phyloP scores from a whole-genome alignment of 2,113 vertebrate genomes.

The Gallinago media region DNA sequence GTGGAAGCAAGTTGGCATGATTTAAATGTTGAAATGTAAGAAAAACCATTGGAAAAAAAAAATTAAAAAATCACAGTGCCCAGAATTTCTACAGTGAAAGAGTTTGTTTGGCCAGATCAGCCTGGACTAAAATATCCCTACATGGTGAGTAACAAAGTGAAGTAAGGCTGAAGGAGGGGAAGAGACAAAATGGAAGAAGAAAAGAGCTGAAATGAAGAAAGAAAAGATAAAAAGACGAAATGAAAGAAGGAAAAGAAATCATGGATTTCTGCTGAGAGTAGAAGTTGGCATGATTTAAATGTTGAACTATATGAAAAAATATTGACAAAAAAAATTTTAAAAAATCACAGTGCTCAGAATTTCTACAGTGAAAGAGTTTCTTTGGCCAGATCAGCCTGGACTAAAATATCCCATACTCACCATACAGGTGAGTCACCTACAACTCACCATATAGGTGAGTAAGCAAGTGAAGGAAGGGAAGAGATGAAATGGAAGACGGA shows the following conservation, averaged over 20 bases:
- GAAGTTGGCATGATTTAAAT: not conserved
- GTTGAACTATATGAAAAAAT: constrained; percentile 2
- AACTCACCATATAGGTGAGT: not conserved
- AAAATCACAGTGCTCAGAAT: not conserved
- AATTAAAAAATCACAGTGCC: too few species aligned
- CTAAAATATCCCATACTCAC: not conserved
- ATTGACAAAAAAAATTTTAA: not conserved
- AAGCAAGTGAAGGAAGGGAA: not conserved
- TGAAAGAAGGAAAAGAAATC: not conserved
- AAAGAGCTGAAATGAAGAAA: too few species aligned
- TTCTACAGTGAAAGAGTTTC: not conserved
- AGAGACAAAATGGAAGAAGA: not conserved
- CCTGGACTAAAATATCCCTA: not conserved
- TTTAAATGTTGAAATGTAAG: constrained; percentile 13
- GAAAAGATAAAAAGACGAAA: too few species aligned
- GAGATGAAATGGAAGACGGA: not conserved
- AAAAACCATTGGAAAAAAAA: not conserved
- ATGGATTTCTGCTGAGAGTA: not conserved
- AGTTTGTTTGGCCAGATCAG: not conserved
- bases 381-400: not conserved
- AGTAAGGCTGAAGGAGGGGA: not conserved
- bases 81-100: not conserved
- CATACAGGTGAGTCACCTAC: not conserved
- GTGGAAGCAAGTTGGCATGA: not conserved
- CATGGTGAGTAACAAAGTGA: not conserved